Percentiles rank a stretch among this genome's conserved stretches.
phyloP scores from a whole-genome alignment of 2,888 invertebrate genomes.

The Nymphalis c-album region DNA sequence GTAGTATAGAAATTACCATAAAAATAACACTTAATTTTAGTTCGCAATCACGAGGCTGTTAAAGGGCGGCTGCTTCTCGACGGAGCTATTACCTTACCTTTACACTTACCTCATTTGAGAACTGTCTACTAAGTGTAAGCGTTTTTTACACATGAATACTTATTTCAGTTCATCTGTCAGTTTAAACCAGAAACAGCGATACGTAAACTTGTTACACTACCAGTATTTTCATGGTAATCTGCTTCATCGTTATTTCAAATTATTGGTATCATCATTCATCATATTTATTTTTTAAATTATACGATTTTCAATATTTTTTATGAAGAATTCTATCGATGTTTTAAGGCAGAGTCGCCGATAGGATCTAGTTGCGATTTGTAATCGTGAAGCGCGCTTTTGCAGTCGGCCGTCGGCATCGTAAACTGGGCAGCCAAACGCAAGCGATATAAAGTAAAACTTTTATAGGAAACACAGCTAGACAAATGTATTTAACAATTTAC shows the following conservation, averaged over 20 bases:
- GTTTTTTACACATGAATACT: constrained; percentile 5
- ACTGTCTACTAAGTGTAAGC: constrained; percentile 18
- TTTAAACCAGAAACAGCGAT: too few relatives aligned
- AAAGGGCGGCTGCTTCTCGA: constrained; percentile 74
- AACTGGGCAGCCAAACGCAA: constrained; percentile 55
- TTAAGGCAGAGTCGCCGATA: neutral
- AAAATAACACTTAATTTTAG: constrained; percentile 82
- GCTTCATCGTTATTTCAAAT: too few relatives aligned
- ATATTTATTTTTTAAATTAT: too few relatives aligned
- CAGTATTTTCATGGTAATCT: too few relatives aligned
- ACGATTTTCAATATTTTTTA: too few relatives aligned
- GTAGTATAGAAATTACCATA: constrained; percentile 80
- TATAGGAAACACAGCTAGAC: too few relatives aligned
- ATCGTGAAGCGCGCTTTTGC: constrained; percentile 47
- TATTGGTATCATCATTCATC: too few relatives aligned
- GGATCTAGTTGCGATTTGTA: constrained; percentile 13
- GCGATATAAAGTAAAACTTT: constrained; percentile 41
- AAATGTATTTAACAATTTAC: too few relatives aligned
- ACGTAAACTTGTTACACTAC: too few relatives aligned
- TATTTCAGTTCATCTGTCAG: neutral
- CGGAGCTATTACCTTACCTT: constrained; percentile 71
- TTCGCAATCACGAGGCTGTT: constrained; percentile 77
- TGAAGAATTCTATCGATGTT: neutral
- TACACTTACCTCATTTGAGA: constrained; percentile 54
- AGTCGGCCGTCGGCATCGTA: constrained; percentile 63